Conservation (phyloP, 2,888 invertebrate genomes). For the Papilio protenor region DNA sequence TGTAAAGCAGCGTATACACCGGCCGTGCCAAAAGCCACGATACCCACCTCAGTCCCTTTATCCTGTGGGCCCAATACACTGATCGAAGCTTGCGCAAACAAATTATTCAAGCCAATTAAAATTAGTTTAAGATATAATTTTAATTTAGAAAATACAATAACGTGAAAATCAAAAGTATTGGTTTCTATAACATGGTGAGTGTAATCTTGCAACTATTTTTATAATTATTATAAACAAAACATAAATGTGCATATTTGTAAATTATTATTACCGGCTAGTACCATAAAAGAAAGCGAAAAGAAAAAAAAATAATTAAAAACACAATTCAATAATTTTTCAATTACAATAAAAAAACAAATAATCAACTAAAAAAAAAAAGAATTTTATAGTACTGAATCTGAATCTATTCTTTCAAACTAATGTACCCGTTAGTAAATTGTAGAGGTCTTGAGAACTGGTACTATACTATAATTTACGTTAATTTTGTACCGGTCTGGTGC, state of each 20-base stretch:
- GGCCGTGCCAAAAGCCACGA: constrained; percentile 55
- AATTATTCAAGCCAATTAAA: constrained; percentile 83
- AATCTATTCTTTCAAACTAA: background rate
- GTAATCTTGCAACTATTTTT: background rate
- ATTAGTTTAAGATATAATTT: constrained; percentile 56
- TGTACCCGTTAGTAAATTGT: constrained; percentile 11
- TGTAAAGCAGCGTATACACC: constrained; percentile 16
- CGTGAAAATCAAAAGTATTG: background rate
- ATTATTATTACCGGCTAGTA: background rate
- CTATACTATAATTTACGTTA: constrained; percentile 23
- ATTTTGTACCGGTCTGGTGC: constrained; percentile 22
- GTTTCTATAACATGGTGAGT: background rate
- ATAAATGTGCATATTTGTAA: background rate
- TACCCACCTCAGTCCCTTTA: constrained; percentile 74
- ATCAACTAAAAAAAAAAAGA: background rate
- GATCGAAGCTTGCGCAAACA: constrained; percentile 84
- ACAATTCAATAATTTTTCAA: background rate
- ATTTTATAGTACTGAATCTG: background rate
- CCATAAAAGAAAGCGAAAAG: background rate
- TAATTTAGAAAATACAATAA: constrained; percentile 4
- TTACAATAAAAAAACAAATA: background rate
- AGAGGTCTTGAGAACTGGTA: background rate
- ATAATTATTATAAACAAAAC: background rate
- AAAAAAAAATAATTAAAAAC: background rate
- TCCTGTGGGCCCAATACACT: constrained; percentile 80